A percentile compares a stretch with the other conserved stretches of the same genome.
These are phyloP conservation scores for Chymomyza procnemis DNA, from an alignment of 2,888 invertebrate genomes.

Conservation along the genomic window DNA sequence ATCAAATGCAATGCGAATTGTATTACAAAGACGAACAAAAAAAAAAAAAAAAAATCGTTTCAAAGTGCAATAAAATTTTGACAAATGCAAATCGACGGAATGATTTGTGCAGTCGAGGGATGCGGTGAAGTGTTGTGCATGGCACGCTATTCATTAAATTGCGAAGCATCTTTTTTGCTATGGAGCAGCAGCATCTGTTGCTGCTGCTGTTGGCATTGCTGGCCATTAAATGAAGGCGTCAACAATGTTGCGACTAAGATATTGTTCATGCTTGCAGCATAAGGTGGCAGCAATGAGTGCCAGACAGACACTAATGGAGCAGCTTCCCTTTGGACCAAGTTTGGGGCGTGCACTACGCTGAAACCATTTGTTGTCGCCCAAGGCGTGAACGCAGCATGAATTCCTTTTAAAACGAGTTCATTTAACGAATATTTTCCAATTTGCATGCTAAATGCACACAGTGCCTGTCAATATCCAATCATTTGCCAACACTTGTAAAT, in stretches of 20 bases:
- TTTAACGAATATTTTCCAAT: conserved; percentile 57
- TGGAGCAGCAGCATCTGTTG: background rate
- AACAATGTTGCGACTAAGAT: background rate
- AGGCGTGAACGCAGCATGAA: background rate
- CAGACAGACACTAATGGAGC: background rate
- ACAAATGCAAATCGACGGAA: conserved; percentile 43
- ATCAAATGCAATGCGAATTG: conserved; percentile 29
- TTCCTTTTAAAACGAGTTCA: conserved; percentile 38
- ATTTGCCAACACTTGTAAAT: conserved; percentile 27
- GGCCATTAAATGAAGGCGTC: background rate
- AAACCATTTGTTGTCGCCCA: background rate
- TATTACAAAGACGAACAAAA: conserved; percentile 19
- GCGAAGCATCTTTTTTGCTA: background rate
- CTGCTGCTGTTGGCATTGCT: background rate
- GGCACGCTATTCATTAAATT: conserved; percentile 5
- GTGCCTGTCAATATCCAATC: conserved; percentile 11
- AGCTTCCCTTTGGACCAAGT: background rate
- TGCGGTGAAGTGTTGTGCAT: background rate
- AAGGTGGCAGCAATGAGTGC: background rate
- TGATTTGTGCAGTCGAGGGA: background rate
- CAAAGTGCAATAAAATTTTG: conserved; percentile 52
- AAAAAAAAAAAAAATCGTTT: conserved; percentile 23
- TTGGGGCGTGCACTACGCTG: background rate
- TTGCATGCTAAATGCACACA: conserved; percentile 31
- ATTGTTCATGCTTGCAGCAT: background rate